Percentiles rank a stretch among this genome's conserved stretches.
Evolutionary conservation across 2,113 vertebrate genomes (phyloP).

Genomic region (Corydoras sp.): DNA sequence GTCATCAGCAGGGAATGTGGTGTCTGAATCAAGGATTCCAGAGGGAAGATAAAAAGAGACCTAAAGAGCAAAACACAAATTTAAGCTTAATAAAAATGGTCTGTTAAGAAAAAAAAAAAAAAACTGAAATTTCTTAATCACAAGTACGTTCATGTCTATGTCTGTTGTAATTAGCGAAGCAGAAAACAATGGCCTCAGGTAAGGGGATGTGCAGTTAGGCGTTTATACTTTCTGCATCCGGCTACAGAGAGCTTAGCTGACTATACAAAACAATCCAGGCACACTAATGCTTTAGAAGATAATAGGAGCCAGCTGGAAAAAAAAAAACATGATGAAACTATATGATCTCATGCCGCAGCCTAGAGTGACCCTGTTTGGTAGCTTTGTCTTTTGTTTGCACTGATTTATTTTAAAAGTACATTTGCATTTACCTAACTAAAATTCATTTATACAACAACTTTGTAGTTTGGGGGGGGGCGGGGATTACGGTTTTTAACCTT

Average conservation of each 20-base stretch:
- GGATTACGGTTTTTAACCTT: too few relatives aligned
- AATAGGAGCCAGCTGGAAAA: slow-evolving; percentile 44
- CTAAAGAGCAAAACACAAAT: too few relatives aligned
- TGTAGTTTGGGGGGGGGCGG: too few relatives aligned
- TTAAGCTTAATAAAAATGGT: background rate
- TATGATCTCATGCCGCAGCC: slow-evolving; percentile 13
- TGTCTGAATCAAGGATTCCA: slow-evolving; percentile 47
- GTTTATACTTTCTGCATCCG: slow-evolving; percentile 7
- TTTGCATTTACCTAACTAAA: background rate
- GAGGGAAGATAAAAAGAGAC: background rate
- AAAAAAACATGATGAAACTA: slow-evolving; percentile 29
- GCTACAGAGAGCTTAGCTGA: slow-evolving; percentile 55
- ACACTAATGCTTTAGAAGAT: slow-evolving; percentile 39
- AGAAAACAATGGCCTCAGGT: slow-evolving; percentile 9
- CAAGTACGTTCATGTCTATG: background rate
- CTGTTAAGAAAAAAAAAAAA: background rate
- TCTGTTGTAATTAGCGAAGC: background rate
- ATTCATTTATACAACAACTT: too few relatives aligned
- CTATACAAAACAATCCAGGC: slow-evolving; percentile 41
- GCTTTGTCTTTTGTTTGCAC: background rate
- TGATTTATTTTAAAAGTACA: background rate
- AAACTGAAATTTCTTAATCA: background rate
- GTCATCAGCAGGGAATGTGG: slow-evolving; percentile 41
- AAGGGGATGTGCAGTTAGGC: background rate
- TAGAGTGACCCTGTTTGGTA: slow-evolving; percentile 1